Base-by-base conservation (phyloP, 2,888 invertebrate species). In the Xanthia icteritia region DNA sequence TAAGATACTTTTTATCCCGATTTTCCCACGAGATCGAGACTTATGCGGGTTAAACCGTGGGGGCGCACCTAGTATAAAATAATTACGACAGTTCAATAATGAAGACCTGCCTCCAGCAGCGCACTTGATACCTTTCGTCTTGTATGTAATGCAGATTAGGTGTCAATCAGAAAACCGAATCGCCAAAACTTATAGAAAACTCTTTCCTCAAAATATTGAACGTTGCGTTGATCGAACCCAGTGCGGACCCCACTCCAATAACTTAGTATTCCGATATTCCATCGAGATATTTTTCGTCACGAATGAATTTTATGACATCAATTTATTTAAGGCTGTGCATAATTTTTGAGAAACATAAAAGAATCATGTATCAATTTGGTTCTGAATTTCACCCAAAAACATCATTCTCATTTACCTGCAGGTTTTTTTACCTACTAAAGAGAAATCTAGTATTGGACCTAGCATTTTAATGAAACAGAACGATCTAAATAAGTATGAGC, bases 301-400 rank as follows among this genome's bases (percentile, higher is more conserved):
- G 79, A 79, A 81, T 77, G 76, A 83, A 83, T 83, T 88, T 86
- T 76, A 84, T 66, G 80, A 71, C 69, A 73, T 77, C 76, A 77
- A 86, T 87, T 69, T 65, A 85, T 82, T 85, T 78, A 80, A 56
- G 58, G 15, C 36, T 4, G 17, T 66, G 78, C 72, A 78, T 72
- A 85, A 69, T 82, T 77, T 83, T 77, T 63, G 15, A 2, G 36
- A n/a, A 69, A 51, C 68, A 60, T 79, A 72, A 42, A 27, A 54
- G 66, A 45, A 51, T 65, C 36, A 60, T 69, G 0, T 9, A 56
- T 56, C 20, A 13, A 51, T 69, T 65, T 65, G 23, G 3, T 66
- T 66, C 31, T 15, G 23, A 66, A 31, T 1, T 45, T 6, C 0
- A 27, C 8, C 0, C 2, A 45, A 20, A 65, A 45, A 27, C 13